Percentiles rank a stretch among this genome's conserved stretches.
Evolutionary conservation across 2,888 invertebrate species (phyloP).

Genomic region (Ectemnius cavifrons): DNA sequence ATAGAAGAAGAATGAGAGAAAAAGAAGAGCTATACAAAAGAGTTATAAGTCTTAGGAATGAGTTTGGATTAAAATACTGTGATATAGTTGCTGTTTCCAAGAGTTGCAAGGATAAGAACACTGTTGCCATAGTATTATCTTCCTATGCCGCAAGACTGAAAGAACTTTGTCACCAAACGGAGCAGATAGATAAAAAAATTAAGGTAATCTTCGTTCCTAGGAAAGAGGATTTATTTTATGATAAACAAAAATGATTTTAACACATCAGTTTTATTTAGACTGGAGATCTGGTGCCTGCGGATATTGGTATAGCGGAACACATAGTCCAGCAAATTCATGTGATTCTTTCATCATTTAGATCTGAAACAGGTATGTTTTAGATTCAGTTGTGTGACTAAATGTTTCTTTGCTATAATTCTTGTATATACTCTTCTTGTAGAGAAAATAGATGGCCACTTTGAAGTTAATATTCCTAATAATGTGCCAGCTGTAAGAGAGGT

Average conservation of each 20-base stretch:
- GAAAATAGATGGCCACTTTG: conserved; percentile 62
- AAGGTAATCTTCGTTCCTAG: conserved; percentile 56
- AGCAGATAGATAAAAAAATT: conserved; percentile 68
- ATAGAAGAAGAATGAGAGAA: conserved; percentile 76
- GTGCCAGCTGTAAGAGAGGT: conserved; percentile 80
- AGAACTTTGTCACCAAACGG: conserved; percentile 72
- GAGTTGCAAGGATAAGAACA: conserved; percentile 65
- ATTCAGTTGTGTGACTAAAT: conserved; percentile 30
- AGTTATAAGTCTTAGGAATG: conserved; percentile 65
- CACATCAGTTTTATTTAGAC: conserved; percentile 48
- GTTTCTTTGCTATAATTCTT: not conserved
- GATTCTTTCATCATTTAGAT: conserved; percentile 61
- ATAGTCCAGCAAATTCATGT: conserved; percentile 66
- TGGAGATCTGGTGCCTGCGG: conserved; percentile 66
- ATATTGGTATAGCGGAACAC: conserved; percentile 67
- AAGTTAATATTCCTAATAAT: conserved; percentile 67
- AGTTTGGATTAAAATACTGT: conserved; percentile 61
- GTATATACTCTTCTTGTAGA: conserved; percentile 48
- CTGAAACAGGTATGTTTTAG: conserved; percentile 65
- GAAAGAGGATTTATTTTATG: conserved; percentile 1
- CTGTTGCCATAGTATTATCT: conserved; percentile 56
- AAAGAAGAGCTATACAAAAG: conserved; percentile 79
- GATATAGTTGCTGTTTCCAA: conserved; percentile 61
- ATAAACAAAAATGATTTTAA: not conserved
- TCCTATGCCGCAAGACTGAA: conserved; percentile 66